phyloP scores from a whole-genome alignment of 2,113 vertebrate species.

The Sterrhoptilus dennistouni region DNA sequence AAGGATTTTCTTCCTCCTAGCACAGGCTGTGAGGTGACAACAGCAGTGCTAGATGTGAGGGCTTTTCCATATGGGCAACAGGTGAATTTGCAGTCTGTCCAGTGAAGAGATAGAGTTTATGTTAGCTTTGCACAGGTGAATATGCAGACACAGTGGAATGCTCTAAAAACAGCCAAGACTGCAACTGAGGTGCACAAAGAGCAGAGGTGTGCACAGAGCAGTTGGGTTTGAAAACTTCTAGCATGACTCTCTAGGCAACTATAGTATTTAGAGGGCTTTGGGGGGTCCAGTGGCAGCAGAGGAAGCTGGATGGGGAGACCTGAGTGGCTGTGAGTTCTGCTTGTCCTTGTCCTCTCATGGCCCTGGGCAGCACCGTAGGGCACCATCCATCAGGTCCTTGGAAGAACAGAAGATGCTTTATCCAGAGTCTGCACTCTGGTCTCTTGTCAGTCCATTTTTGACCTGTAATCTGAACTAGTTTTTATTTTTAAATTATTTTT shows the following conservation, averaged over 20 bases:
- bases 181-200: not conserved
- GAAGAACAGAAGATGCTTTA: not conserved
- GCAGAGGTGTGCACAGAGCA: not conserved
- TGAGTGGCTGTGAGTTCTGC: rapidly evolving
- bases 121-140: not conserved
- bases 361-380: rapidly evolving
- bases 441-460: not conserved
- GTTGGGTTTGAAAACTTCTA: not conserved
- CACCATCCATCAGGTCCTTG: not conserved
- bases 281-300: not conserved
- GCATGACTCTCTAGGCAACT: not conserved
- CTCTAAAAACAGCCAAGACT: not conserved
- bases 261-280: not conserved
- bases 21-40: not conserved
- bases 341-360: not conserved
- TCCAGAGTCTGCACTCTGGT: not conserved
- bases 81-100: not conserved
- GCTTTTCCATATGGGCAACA: not conserved
- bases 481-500: no score
- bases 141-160: not conserved
- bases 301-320: not conserved
- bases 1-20: not conserved
- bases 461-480: not conserved
- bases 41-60: not conserved
- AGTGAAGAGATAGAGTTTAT: not conserved